These are phyloP conservation scores for Muscidifurax raptorellus DNA, from an alignment of 1,140 invertebrate genomes.

Conservation along the genomic window DNA sequence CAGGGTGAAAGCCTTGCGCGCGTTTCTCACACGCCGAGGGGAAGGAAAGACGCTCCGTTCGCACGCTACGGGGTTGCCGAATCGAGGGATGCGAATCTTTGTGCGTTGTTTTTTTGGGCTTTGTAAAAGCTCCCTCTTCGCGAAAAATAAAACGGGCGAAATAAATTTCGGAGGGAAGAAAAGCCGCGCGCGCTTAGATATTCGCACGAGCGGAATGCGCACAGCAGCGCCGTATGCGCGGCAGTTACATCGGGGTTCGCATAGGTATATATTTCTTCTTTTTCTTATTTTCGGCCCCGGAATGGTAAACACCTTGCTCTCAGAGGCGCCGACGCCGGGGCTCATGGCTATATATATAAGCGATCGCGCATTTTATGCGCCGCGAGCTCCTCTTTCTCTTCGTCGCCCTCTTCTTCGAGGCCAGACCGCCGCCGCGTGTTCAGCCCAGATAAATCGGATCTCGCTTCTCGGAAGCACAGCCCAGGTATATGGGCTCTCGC, in stretches of 20 bases:
- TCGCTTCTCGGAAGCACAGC: constrained; percentile 58
- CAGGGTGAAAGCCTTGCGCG: neutral
- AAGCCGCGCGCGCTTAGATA: constrained; percentile 5
- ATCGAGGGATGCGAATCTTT: constrained; percentile 45
- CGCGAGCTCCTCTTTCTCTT: constrained; percentile 40
- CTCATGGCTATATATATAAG: neutral
- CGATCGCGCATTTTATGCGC: constrained; percentile 53
- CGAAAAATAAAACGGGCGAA: no score
- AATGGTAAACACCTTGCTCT: constrained; percentile 72
- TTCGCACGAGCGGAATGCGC: constrained; percentile 3
- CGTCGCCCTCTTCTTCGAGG: no score
- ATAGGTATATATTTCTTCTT: neutral
- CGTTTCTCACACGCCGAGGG: neutral
- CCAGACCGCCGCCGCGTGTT: neutral
- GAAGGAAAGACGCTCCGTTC: constrained; percentile 3
- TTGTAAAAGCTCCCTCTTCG: neutral
- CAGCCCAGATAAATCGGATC: constrained; percentile 63
- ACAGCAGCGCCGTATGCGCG: no score
- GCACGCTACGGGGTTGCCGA: constrained; percentile 57
- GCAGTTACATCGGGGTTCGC: neutral
- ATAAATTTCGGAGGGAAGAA: constrained; percentile 55
- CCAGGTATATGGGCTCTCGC: constrained; percentile 54
- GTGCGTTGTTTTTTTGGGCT: neutral
- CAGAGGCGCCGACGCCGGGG: constrained; percentile 61
- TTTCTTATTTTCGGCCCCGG: constrained; percentile 66